A percentile compares a stretch with the other conserved stretches of the same genome.
Evolutionary conservation across 1,140 invertebrate species (phyloP).

Genomic region (Telenomus remus): DNA sequence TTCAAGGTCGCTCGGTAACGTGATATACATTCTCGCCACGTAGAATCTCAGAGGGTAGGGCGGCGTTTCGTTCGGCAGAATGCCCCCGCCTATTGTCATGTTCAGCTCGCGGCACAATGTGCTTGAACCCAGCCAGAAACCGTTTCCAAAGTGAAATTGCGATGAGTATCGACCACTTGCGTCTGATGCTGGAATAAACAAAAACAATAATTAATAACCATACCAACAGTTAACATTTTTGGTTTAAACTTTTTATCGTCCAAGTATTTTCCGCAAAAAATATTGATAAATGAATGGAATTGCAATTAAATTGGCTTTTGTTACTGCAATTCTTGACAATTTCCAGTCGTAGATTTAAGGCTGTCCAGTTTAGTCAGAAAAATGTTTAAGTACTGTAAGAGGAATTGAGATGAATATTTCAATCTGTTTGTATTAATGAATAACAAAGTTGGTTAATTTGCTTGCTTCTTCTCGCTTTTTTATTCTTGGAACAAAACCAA

Average conservation of each 20-base stretch:
- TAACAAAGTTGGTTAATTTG: conserved; percentile 2
- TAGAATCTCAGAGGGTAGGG: conserved; percentile 80
- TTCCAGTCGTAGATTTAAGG: neutral
- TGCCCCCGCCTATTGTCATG: conserved; percentile 48
- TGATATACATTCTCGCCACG: conserved; percentile 80
- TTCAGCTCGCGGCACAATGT: conserved; percentile 79
- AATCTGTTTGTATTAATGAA: conserved; percentile 29
- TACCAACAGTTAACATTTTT: neutral
- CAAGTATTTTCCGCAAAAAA: no score
- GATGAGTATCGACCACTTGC: conserved; percentile 88
- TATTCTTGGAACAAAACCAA: neutral
- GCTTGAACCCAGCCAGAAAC: conserved; percentile 87
- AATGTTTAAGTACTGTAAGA: conserved; percentile 4
- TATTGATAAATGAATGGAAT: no score
- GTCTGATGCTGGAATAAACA: conserved; percentile 82
- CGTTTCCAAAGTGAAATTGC: conserved; percentile 87
- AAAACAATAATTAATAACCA: neutral
- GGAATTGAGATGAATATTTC: conserved; percentile 27
- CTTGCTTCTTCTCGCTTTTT: neutral
- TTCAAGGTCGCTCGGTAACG: conserved; percentile 78
- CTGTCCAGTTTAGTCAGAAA: conserved; percentile 1
- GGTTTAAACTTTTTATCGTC: neutral
- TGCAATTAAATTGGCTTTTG: no score
- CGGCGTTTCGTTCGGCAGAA: conserved; percentile 72
- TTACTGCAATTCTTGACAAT: neutral